These are phyloP conservation scores for Alloplasta piceator DNA, from an alignment of 2,888 invertebrate species.

Conservation along the genomic window DNA sequence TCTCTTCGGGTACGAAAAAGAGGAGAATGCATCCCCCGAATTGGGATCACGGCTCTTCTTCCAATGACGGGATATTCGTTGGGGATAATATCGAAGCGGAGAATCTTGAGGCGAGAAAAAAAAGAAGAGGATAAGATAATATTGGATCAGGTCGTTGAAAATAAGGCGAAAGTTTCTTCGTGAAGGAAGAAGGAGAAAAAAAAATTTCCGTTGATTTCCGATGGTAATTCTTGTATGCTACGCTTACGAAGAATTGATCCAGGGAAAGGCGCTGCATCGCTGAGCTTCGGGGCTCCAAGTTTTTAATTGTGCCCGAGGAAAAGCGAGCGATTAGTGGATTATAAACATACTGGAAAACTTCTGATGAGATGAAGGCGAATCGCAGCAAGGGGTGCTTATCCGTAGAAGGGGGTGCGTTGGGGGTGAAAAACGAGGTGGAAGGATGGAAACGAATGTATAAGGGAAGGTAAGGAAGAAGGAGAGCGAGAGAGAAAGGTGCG, in stretches of 20 bases:
- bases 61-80: conserved; percentile 38
- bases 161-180: conserved; percentile 49
- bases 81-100: conserved; percentile 39
- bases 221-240: conserved; percentile 58
- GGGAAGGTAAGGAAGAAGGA: conserved; percentile 31
- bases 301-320: conserved; percentile 80
- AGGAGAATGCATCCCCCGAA: conserved; percentile 17
- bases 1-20: neutral
- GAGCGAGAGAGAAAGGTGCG: conserved; percentile 39
- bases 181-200: conserved; percentile 34
- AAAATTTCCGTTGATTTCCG: conserved; percentile 65
- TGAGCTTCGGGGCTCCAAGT: conserved; percentile 74
- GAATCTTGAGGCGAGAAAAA: conserved; percentile 53
- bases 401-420: conserved; percentile 5
- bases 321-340: conserved; percentile 81
- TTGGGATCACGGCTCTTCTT: conserved; percentile 14
- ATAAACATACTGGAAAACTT: conserved; percentile 81
- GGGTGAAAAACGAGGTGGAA: neutral
- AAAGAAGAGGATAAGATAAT: conserved; percentile 1
- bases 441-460: conserved; percentile 22
- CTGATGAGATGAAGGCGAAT: conserved; percentile 75
- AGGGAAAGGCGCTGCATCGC: conserved; percentile 49
- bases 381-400: neutral
- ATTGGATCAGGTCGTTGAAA: neutral
- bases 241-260: too few species aligned